Conservation (phyloP, 2,888 invertebrate genomes). For the Limnephilus marmoratus region DNA sequence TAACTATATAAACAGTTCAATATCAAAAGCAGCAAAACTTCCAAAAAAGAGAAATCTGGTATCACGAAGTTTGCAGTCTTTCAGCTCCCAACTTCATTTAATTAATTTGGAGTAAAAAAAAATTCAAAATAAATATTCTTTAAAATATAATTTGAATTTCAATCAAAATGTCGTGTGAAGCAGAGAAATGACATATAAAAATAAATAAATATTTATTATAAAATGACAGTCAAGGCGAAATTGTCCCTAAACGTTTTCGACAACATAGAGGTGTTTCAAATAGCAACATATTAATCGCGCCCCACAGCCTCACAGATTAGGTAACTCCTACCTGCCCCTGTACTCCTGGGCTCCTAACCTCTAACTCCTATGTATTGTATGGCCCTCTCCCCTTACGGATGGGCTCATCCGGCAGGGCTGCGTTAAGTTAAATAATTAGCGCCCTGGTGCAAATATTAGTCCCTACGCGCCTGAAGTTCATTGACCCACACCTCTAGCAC, state of each 20-base stretch:
- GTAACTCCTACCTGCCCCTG: not conserved
- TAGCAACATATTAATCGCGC: conserved; percentile 17
- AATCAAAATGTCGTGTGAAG: not conserved
- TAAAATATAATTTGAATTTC: too few relatives aligned
- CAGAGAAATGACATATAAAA: not conserved
- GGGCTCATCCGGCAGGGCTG: not conserved
- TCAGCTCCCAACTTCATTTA: not conserved
- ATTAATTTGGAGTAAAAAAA: not conserved
- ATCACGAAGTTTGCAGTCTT: not conserved
- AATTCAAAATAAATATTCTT: not conserved
- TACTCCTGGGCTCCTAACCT: not conserved
- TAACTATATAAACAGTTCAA: not conserved
- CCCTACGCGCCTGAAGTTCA: too few relatives aligned
- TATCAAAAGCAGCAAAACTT: not conserved
- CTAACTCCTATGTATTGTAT: not conserved
- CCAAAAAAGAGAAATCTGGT: too few relatives aligned
- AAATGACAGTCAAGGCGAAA: not conserved
- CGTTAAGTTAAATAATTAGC: not conserved
- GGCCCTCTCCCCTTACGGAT: not conserved
- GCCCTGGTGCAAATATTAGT: not conserved
- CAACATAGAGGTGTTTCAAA: conserved; percentile 4
- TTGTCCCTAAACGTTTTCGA: conserved; percentile 3
- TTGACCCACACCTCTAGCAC: too few relatives aligned
- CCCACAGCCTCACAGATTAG: conserved; percentile 7
- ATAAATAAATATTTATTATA: not conserved